Conservation (phyloP, 2,113 vertebrate species). For the Paramormyrops kingsleyae region DNA sequence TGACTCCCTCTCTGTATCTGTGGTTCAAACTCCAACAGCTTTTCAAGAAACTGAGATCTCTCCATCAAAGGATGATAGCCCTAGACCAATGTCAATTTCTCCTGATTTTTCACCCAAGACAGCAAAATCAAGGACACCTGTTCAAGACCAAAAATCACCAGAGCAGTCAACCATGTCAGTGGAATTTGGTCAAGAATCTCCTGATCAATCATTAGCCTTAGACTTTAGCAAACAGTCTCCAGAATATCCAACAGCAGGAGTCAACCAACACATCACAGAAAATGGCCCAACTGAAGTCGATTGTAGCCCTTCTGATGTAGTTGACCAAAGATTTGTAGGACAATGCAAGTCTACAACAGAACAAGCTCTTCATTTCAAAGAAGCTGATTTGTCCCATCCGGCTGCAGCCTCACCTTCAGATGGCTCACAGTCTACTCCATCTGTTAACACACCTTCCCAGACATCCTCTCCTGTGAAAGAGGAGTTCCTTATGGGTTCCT, state of each 20-base stretch:
- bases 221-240: conserved; percentile 92
- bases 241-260: conserved; percentile 67
- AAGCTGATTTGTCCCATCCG: conserved; percentile 68
- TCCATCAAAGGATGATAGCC: conserved; percentile 86
- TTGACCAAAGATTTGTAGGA: conserved; percentile 55
- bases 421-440: conserved; percentile 84
- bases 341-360: conserved; percentile 58
- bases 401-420: conserved; percentile 83
- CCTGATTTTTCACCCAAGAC: conserved; percentile 87
- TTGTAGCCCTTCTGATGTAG: conserved; percentile 75
- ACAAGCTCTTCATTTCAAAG: conserved; percentile 68
- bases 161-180: conserved; percentile 83
- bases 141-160: conserved; percentile 74
- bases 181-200: conserved; percentile 82
- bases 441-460: conserved; percentile 84
- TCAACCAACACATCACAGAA: conserved; percentile 72
- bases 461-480: conserved; percentile 69
- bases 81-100: conserved; percentile 94
- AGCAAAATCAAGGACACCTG: conserved; percentile 65
- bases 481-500: conserved; percentile 45
- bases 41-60: conserved; percentile 92
- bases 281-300: conserved; percentile 93
- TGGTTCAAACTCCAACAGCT: conserved; percentile 86
- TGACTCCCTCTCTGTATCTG: conserved; percentile 91
- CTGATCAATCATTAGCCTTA: conserved; percentile 84